These are phyloP conservation scores for Allobates femoralis DNA, from an alignment of 2,797 vertebrate species.

Conservation along the genomic window DNA sequence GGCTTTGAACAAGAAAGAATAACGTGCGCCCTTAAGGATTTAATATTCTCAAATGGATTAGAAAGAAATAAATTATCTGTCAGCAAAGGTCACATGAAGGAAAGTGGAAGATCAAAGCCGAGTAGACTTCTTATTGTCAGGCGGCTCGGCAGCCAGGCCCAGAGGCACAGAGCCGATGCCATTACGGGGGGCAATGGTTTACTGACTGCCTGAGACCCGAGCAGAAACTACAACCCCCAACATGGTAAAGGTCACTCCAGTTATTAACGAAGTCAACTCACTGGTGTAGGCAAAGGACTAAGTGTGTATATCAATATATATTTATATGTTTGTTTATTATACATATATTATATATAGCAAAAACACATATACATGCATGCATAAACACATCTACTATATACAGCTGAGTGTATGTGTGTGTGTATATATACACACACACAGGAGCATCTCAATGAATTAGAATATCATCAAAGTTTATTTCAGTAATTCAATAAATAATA, in stretches of 20 bases:
- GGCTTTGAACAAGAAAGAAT: conserved; percentile 62
- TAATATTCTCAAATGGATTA: conserved; percentile 60
- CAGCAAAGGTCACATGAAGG: conserved; percentile 63
- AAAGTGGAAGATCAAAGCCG: conserved; percentile 59
- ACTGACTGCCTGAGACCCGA: neutral
- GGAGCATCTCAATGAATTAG: too few species aligned
- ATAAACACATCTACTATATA: too few species aligned
- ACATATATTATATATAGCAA: too few species aligned
- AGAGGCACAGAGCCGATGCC: conserved; percentile 30
- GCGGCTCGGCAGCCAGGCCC: conserved; percentile 46
- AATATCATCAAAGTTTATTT: too few species aligned
- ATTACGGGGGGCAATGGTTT: neutral
- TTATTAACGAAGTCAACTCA: neutral
- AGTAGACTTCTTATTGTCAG: conserved; percentile 49
- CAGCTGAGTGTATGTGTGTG: too few species aligned
- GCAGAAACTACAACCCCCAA: neutral
- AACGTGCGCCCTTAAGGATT: conserved; percentile 59
- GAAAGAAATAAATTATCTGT: conserved; percentile 59
- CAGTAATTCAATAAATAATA: too few species aligned
- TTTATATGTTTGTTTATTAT: too few species aligned
- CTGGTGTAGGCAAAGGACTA: neutral
- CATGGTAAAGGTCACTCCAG: neutral
- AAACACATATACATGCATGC: too few species aligned
- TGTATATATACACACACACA: too few species aligned
- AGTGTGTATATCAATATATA: too few species aligned